Conservation (phyloP, 2,888 invertebrate genomes). For the Falcaria lacertinaria region DNA sequence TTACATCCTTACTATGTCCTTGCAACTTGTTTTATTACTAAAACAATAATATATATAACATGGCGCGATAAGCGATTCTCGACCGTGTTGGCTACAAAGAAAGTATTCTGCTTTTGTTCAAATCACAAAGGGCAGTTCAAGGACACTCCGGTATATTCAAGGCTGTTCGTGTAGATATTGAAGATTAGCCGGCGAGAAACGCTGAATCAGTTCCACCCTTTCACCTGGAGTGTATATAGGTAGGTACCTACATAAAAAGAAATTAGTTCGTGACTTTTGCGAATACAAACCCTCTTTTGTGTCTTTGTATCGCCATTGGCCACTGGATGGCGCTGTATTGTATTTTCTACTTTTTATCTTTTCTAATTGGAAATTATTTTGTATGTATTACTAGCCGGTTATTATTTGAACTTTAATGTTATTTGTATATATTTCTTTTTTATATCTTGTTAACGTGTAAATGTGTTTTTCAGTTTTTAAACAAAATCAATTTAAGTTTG, state of each 20-base stretch:
- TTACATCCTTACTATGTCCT: no score
- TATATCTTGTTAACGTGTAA: no score
- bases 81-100: constrained; percentile 43
- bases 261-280: not conserved
- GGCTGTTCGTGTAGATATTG: constrained; percentile 51
- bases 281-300: no score
- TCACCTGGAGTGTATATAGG: constrained; percentile 6
- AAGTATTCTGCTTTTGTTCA: constrained; percentile 55
- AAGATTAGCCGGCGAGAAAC: constrained; percentile 50
- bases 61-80: constrained; percentile 30
- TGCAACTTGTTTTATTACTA: constrained; percentile 24
- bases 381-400: no score
- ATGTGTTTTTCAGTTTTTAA: no score
- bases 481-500: no score
- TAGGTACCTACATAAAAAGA: constrained; percentile 6
- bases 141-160: constrained; percentile 40
- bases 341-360: not conserved
- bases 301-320: constrained; percentile 5
- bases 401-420: no score
- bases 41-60: constrained; percentile 24
- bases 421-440: no score
- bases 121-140: constrained; percentile 57
- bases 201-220: constrained; percentile 12
- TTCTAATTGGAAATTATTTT: no score
- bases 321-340: constrained; percentile 32